Conservation (phyloP, 2,888 invertebrate species). For the Phragmatobia fuliginosa region DNA sequence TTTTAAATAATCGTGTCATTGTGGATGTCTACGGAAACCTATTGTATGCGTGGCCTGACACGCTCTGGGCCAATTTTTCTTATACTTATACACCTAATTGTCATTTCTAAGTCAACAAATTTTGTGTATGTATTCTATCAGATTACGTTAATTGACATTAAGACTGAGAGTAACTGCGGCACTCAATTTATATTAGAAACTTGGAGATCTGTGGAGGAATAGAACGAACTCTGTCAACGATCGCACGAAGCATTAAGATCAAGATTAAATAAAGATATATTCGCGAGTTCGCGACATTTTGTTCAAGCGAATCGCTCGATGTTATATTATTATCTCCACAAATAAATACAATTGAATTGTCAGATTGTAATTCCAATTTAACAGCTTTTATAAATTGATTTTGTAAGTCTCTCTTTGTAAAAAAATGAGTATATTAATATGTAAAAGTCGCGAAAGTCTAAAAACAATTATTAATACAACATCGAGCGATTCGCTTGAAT, state of each 20-base stretch:
- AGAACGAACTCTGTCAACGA: slow-evolving; percentile 32
- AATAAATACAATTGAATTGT: too few species aligned
- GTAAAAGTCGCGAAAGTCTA: too few species aligned
- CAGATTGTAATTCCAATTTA: too few species aligned
- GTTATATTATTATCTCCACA: too few species aligned
- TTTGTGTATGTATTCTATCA: slow-evolving; percentile 23
- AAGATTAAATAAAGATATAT: slow-evolving; percentile 52
- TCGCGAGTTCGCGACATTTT: slow-evolving; percentile 39
- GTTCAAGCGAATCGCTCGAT: not conserved
- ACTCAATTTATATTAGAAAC: slow-evolving; percentile 47
- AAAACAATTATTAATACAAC: too few species aligned
- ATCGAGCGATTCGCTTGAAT: not conserved
- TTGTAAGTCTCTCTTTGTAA: too few species aligned
- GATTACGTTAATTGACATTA: slow-evolving; percentile 62
- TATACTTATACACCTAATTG: not conserved
- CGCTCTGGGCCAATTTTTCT: too few species aligned
- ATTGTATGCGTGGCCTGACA: too few species aligned
- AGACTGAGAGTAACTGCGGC: slow-evolving; percentile 51
- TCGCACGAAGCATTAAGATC: slow-evolving; percentile 48
- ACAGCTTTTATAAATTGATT: too few species aligned
- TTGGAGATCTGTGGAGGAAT: slow-evolving; percentile 47
- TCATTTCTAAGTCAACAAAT: not conserved
- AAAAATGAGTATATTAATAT: too few species aligned
- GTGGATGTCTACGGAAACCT: too few species aligned
- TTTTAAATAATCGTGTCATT: too few species aligned